A percentile compares a stretch with the other conserved stretches of the same genome.
These are phyloP conservation scores for Desmodus rotundus DNA, from an alignment of 2,113 vertebrate species.

Conservation along the genomic window DNA sequence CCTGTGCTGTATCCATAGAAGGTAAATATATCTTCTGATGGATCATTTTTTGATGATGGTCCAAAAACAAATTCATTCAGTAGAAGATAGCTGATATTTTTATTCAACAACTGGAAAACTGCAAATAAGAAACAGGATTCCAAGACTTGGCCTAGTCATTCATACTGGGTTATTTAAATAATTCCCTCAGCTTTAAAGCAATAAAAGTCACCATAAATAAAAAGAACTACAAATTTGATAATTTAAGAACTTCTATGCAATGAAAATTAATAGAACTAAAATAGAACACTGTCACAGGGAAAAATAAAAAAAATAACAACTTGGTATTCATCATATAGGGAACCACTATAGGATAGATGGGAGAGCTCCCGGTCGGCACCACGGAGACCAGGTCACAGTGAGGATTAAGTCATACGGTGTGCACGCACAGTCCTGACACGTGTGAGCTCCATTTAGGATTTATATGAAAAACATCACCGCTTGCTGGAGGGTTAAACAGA, in stretches of 20 bases:
- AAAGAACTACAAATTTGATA: neutral
- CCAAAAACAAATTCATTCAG: neutral
- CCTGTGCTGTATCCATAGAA: neutral
- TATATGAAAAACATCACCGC: neutral
- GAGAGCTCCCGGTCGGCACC: neutral
- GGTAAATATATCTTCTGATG: neutral
- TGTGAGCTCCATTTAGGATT: neutral
- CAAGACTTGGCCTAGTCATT: neutral
- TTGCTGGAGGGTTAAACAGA: neutral
- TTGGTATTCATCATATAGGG: neutral
- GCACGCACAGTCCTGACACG: neutral
- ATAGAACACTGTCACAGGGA: neutral
- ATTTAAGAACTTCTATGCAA: neutral
- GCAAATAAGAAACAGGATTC: neutral
- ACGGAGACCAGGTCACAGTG: neutral
- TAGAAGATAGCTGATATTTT: neutral
- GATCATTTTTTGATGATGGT: neutral
- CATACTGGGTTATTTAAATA: neutral
- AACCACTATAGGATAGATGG: neutral
- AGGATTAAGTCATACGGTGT: neutral
- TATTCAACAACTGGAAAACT: neutral
- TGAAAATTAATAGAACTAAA: neutral
- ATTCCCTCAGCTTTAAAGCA: conserved; percentile 4
- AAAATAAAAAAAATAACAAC: conserved; percentile 7
- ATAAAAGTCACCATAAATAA: neutral